Base-by-base conservation (phyloP, 2,113 vertebrate species). In the Aphyosemion australe region DNA sequence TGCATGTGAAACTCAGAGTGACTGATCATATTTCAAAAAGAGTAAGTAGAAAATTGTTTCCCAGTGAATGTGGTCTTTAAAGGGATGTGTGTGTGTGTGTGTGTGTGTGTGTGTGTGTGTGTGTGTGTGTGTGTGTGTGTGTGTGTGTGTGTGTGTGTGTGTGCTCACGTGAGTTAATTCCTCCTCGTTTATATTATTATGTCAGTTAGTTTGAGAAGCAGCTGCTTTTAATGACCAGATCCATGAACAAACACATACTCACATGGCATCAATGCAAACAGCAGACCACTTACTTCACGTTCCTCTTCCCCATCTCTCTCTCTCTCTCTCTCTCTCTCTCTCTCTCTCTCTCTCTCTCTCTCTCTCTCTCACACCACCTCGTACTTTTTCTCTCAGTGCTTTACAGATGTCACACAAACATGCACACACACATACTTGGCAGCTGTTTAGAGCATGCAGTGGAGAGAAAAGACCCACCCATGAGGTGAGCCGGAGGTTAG, bases 401-500 rank as follows among this genome's bases (percentile, higher is more conserved):
- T 18, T 19, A 54, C 47, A 48, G 60, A 49, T 18, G 45, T 47
- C 26, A 64, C 31, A 48, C 43, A 57, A 46, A 51, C 66, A 65
- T 19, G 46, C 26, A 41, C 19, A 65, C 21, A 47, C 26, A 41
- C 21, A 84, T 55, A 68, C 18, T 69, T 78, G 37, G 76, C 84
- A 84, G 83, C 75, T 87, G 75, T 83, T 65, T 65, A 81, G 58
- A 87, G 87, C 70, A 41, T 81, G 80, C 76, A 84, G 61, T 47
- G 46, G 65, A 71, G 66, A 37, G 7, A 74, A 73, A 60, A 63
- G 77, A 80, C 84, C 81, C 84, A 78, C 84, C 91, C 66, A 82
- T 75, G 80, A 84, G 90, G 89, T 91, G 84, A 91, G 76, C 60
- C 32, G 66, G 78, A 90, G 88, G 88, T 90, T 78, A 91, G 58